Conservation (phyloP, 2,113 vertebrate genomes). For the Nasalis larvatus region DNA sequence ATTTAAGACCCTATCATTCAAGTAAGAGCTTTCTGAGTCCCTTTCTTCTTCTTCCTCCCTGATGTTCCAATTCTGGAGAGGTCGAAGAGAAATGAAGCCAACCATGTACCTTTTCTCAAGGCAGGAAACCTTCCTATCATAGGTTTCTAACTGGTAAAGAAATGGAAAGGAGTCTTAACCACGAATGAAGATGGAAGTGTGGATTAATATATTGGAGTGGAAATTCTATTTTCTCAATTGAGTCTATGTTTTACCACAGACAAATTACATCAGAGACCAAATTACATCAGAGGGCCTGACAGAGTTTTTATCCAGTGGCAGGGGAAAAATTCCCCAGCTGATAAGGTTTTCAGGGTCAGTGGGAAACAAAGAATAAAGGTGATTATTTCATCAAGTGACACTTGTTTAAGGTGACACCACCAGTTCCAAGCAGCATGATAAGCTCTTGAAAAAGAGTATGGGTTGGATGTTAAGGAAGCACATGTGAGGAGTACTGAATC, state of each 20-base stretch:
- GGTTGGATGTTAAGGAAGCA: background rate
- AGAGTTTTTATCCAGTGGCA: background rate
- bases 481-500: background rate
- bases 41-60: background rate
- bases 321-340: background rate
- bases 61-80: background rate
- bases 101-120: background rate
- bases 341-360: background rate
- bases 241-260: background rate
- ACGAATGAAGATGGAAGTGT: background rate
- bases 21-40: background rate
- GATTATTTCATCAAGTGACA: background rate
- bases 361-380: background rate
- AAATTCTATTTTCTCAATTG: background rate
- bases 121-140: background rate
- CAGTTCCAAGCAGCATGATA: background rate
- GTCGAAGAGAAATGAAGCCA: background rate
- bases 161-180: background rate
- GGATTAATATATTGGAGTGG: background rate
- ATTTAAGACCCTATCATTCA: background rate
- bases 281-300: background rate
- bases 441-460: background rate
- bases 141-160: background rate
- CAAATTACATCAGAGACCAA: background rate
- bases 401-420: background rate